A percentile compares a stretch with the other conserved stretches of the same genome.
Evolutionary conservation across 2,113 vertebrate genomes (phyloP).

Genomic region (Empidonax alnorum): DNA sequence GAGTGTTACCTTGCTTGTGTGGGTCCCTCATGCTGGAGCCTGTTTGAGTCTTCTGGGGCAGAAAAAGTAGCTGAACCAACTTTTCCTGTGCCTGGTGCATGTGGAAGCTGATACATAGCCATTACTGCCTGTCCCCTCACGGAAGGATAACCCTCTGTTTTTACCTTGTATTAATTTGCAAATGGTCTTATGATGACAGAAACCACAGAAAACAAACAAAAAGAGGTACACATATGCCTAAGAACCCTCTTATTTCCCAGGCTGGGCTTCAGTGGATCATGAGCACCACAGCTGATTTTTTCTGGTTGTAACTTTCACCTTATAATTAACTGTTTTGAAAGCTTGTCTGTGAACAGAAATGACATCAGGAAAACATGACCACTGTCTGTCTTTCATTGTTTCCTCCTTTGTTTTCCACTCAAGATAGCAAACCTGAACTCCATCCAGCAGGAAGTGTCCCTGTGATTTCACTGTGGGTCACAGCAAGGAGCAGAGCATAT

Average conservation of each 20-base stretch:
- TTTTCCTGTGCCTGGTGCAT: accelerated
- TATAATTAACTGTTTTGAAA: background rate
- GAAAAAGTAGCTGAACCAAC: background rate
- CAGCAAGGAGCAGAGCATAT: background rate
- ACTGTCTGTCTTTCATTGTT: background rate
- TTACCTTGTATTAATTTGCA: background rate
- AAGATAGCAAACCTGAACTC: slow-evolving; percentile 1
- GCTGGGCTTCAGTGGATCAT: accelerated
- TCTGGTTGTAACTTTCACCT: background rate
- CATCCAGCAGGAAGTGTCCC: background rate
- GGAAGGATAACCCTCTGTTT: background rate
- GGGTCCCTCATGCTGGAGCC: accelerated
- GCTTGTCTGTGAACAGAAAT: background rate
- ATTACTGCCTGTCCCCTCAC: background rate
- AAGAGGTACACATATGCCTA: background rate
- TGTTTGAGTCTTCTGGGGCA: background rate
- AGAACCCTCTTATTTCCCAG: background rate
- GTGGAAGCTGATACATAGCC: background rate
- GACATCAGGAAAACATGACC: background rate
- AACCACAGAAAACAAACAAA: background rate
- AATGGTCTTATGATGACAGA: background rate
- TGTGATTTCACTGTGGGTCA: background rate
- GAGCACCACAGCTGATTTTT: background rate
- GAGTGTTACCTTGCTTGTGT: background rate
- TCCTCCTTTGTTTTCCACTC: background rate